These are phyloP conservation scores for Spongilla lacustris DNA, from an alignment of 37 sponge, comb jelly and placozoan species.

Conservation along the genomic window DNA sequence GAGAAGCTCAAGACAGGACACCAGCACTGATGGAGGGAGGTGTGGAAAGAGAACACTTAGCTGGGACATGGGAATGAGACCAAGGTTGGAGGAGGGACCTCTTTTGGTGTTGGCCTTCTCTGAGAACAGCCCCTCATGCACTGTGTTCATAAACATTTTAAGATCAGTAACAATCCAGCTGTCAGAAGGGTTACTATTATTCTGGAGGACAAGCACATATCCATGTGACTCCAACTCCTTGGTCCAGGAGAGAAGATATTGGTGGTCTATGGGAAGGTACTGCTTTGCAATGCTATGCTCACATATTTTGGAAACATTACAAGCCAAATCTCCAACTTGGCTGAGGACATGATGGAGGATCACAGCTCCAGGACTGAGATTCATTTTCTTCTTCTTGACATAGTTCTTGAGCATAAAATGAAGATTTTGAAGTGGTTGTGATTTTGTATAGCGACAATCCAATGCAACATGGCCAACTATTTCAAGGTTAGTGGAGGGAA, in stretches of 20 bases:
- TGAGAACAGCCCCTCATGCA: slow-evolving; percentile 8
- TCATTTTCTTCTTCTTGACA: not conserved
- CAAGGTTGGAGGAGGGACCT: not conserved
- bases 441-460: not conserved
- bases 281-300: not conserved
- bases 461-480: not conserved
- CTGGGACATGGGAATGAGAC: not conserved
- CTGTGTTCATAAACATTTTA: not conserved
- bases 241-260: not conserved
- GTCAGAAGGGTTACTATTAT: not conserved
- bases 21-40: slow-evolving; percentile 6
- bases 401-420: not conserved
- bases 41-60: not conserved
- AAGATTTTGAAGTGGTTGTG: not conserved
- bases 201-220: not conserved
- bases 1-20: slow-evolving; percentile 5
- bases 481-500: not conserved
- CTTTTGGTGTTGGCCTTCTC: not conserved
- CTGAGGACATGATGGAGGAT: not conserved
- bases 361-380: not conserved
- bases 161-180: slow-evolving; percentile 15
- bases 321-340: not conserved
- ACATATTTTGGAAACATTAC: not conserved
- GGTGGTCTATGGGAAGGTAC: not conserved
- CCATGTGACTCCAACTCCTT: not conserved